Percentiles rank a stretch among this genome's conserved stretches.
phyloP scores from a whole-genome alignment of 2,888 invertebrate genomes.

The Volucella bombylans region DNA sequence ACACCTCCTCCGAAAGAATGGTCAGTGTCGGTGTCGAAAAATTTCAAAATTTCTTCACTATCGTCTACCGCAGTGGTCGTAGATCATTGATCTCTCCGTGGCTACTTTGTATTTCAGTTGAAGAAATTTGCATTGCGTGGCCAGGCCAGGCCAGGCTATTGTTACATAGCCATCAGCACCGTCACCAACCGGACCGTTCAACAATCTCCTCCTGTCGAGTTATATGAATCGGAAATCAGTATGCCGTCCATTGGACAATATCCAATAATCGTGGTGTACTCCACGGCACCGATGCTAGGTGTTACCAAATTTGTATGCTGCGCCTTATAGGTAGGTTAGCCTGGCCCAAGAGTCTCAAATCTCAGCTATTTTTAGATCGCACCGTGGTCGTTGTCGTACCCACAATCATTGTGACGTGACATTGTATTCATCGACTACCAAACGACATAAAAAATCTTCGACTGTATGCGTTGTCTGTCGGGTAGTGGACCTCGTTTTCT shows the following conservation, averaged over 20 bases:
- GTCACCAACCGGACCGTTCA: background rate
- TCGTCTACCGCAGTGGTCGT: slow-evolving; percentile 35
- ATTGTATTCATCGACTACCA: slow-evolving; percentile 34
- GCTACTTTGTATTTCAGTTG: slow-evolving; percentile 33
- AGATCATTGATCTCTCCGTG: slow-evolving; percentile 68
- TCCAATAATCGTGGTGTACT: slow-evolving; percentile 1
- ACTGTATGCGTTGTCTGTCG: slow-evolving; percentile 33
- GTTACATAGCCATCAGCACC: slow-evolving; percentile 60
- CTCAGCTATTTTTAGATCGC: slow-evolving; percentile 61
- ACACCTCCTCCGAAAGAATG: slow-evolving; percentile 59
- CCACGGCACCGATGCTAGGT: slow-evolving; percentile 26
- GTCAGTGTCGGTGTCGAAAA: slow-evolving; percentile 60
- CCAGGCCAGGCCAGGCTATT: slow-evolving; percentile 12
- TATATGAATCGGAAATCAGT: slow-evolving; percentile 64
- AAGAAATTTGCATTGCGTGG: slow-evolving; percentile 68
- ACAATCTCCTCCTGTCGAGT: slow-evolving; percentile 37
- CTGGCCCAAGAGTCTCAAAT: slow-evolving; percentile 37
- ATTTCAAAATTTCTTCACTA: slow-evolving; percentile 56
- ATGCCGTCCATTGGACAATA: slow-evolving; percentile 40
- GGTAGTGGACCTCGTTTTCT: slow-evolving; percentile 75
- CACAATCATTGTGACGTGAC: slow-evolving; percentile 27
- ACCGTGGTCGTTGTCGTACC: slow-evolving; percentile 13
- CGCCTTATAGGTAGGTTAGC: slow-evolving; percentile 40
- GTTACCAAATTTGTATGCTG: slow-evolving; percentile 65
- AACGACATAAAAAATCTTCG: too few relatives aligned